A percentile compares a stretch with the other conserved stretches of the same genome.
Conservation (phyloP, 2,113 vertebrate species). For the Megalops atlanticus region DNA sequence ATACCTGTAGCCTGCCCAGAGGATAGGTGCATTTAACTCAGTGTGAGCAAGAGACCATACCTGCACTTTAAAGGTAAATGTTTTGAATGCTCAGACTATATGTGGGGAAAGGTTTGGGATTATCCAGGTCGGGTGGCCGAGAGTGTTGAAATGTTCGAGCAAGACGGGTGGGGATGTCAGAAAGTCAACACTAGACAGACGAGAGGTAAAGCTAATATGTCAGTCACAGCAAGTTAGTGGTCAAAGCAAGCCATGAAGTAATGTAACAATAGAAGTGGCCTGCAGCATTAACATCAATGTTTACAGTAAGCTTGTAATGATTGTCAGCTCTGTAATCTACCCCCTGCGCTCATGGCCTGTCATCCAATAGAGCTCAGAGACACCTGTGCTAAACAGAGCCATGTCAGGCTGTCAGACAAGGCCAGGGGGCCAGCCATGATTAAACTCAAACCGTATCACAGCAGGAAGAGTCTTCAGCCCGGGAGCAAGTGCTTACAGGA, state of each 20-base stretch:
- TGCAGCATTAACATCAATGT: neutral
- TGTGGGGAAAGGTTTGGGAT: no score
- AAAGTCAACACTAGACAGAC: neutral
- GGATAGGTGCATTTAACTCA: no score
- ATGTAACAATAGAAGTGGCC: neutral
- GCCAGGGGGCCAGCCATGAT: neutral
- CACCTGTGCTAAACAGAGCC: neutral
- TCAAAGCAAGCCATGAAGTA: neutral
- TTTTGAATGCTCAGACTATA: neutral
- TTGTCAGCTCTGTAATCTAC: neutral
- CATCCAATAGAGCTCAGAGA: neutral
- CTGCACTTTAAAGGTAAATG: no score
- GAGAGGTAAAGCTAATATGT: neutral
- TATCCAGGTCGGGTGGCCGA: neutral
- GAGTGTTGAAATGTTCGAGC: neutral
- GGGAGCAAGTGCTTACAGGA: neutral
- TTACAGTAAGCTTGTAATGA: neutral
- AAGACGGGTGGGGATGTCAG: neutral
- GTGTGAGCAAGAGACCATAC: no score
- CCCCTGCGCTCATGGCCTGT: neutral
- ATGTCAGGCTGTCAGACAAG: neutral
- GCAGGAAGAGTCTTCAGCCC: neutral
- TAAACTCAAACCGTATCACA: neutral
- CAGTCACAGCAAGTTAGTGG: neutral
- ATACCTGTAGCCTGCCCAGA: neutral